A percentile compares a stretch with the other conserved stretches of the same genome.
phyloP scores from a whole-genome alignment of 2,113 vertebrate genomes.

The Guaruba guarouba region DNA sequence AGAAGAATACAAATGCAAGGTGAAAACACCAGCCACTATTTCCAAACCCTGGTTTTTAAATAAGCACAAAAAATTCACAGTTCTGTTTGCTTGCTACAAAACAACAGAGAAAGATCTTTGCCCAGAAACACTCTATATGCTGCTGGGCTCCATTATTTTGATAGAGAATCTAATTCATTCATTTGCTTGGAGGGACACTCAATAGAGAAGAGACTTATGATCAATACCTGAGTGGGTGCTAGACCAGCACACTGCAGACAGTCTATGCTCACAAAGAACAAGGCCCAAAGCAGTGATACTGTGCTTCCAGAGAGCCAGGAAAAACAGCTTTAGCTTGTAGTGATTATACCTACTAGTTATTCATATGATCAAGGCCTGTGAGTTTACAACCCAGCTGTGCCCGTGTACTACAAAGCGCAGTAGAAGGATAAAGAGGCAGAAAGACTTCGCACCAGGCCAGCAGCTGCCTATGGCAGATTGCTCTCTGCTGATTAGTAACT shows the following conservation, averaged over 20 bases:
- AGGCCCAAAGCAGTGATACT: background rate
- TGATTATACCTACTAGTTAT: background rate
- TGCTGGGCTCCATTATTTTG: background rate
- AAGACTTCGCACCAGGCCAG: background rate
- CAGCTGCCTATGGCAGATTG: background rate
- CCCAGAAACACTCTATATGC: background rate
- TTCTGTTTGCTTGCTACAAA: background rate
- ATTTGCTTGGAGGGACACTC: constrained; percentile 6
- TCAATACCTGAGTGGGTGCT: background rate
- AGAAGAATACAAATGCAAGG: background rate
- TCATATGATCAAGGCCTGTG: background rate
- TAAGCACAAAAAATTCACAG: background rate
- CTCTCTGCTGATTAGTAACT: background rate
- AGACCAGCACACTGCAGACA: background rate
- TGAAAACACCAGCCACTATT: background rate
- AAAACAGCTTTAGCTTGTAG: background rate
- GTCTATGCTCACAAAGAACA: background rate
- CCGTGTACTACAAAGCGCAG: background rate
- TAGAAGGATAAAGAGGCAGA: background rate
- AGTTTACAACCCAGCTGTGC: accelerated
- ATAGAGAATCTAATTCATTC: background rate
- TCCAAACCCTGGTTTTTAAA: background rate
- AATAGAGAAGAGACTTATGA: background rate
- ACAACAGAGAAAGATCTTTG: background rate
- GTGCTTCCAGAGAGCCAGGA: background rate